Evolutionary conservation across 2,113 vertebrate genomes (phyloP), one percentile per base, ranked within the genome.

Genomic region (Progne subis): DNA sequence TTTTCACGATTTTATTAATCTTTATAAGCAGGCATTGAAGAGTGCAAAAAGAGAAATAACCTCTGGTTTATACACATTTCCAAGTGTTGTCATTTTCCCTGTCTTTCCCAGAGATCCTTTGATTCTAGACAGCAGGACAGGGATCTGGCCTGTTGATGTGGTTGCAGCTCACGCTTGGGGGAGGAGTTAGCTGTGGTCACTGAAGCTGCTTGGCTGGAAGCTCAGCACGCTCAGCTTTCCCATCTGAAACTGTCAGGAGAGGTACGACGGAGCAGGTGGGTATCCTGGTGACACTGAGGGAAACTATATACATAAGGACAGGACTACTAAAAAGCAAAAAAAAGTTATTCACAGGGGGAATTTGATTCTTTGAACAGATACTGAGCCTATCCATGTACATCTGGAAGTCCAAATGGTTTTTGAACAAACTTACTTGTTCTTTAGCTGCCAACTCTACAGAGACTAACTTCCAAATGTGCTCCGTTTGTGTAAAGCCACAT

Each of bases 1-100:
- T 88, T 70, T 88, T 74, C 78, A 74, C 29, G 41, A 63, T 71
- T 92, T 88, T 94, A 95, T 87, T 91, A 32, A 50, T 80, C 26
- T 34, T 89, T 37, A 25, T 17, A 61, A 70, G 52, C 60, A 94
- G 60, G 39, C 81, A 82, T 12, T 43, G 49, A 46, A 50, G 43
- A 63, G 11, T 67, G 74, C 19, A 69, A 89, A 94, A 89, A 78
- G 11, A 81, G 28, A 69, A 76, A 83, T 55, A 69, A 78, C 16
- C 14, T 41, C 14, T 12, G 57, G 8, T 25, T 65, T 60, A 14
- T 32, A 55, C 37, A 50, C 17, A 7, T 52, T 56, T 41, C 59
- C 59, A 34, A 8, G 32, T 6, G 26, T 8, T 25, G 10, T 24
- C 18, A 14, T 6, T 25, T 50, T 26, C 29, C 18, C 26, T 57